Evolutionary conservation across 1,140 invertebrate species (phyloP), one percentile per base, ranked within the genome.

Genomic region (Zeugodacus cucurbitae): DNA sequence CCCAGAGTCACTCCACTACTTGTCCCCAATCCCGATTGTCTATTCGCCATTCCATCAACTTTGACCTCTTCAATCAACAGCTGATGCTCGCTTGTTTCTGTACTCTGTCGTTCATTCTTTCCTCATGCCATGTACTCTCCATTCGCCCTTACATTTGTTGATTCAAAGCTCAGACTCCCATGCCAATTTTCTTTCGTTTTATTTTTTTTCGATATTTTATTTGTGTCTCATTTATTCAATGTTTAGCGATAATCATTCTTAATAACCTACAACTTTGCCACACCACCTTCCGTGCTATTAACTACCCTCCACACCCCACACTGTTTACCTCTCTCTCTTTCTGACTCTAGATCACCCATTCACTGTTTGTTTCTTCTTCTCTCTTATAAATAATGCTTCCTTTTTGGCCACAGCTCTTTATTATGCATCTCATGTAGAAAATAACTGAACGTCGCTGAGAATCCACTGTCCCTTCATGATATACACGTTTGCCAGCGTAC

Each of bases 351-450:
- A 54, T 17, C 48, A 11, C 48, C 0, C 48, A 2, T 37, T 70
- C 17, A 1, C 10, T 59, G 17, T 20, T 59, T 59, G 20, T 62
- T 14, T 8, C 58, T 62, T 62, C 1, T 26, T 3, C 58, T 74
- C 67, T 37, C 67, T 37, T 37, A 37, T 32, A 37, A 37, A 22
- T 34, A 37, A 37, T 74, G 32, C n/a, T 14, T 34, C 74, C n/a
- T 22, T 20, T 41, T 67, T 37, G 59, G 37, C 67, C 22, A 54
- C 2, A 20, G 41, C 86, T 82, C 37, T 87, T 92, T 90, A 92
- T 89, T 92, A 92, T 92, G 91, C 91, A 88, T 90, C 91, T 91
- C 91, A 92, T 92, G 91, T 92, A 92, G 91, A 92, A 92, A 91
- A 92, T 92, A 91, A 92, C 90, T 92, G 90, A 92, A 92, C 85